Percentiles rank a stretch among this genome's conserved stretches.
phyloP scores from a whole-genome alignment of 2,797 vertebrate genomes.

The Gephyroberyx darwinii region DNA sequence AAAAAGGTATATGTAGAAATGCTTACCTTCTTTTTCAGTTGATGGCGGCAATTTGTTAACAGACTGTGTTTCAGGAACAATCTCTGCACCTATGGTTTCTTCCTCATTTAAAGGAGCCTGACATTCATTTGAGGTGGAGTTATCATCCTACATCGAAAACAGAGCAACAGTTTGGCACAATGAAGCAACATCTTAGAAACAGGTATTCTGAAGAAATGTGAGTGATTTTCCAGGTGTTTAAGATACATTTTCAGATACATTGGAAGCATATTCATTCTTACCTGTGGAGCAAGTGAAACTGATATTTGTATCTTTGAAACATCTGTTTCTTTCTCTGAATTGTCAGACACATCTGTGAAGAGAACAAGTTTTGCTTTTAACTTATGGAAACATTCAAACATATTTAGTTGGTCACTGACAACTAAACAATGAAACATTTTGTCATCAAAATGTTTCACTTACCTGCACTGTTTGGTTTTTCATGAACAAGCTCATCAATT shows the following conservation, averaged over 20 bases:
- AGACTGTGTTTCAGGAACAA: slow-evolving; percentile 21
- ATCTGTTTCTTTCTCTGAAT: slow-evolving; percentile 21
- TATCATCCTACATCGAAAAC: slow-evolving; percentile 40
- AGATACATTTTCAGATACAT: too few species aligned
- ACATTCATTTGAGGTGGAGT: slow-evolving; percentile 1
- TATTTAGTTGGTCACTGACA: not conserved
- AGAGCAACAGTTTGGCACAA: not conserved
- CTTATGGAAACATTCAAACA: not conserved
- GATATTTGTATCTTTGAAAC: not conserved
- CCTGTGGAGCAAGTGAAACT: slow-evolving; percentile 46
- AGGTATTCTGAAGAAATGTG: not conserved
- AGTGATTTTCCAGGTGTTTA: not conserved
- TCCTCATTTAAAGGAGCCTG: slow-evolving; percentile 33
- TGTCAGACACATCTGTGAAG: slow-evolving; percentile 41
- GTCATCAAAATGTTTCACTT: not conserved
- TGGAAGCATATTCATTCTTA: too few species aligned
- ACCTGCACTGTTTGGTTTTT: slow-evolving; percentile 52
- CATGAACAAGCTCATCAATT: slow-evolving; percentile 10
- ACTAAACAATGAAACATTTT: not conserved
- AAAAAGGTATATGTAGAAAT: not conserved
- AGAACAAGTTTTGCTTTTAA: not conserved
- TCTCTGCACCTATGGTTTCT: slow-evolving; percentile 20
- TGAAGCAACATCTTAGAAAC: not conserved
- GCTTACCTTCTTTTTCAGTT: slow-evolving; percentile 44
- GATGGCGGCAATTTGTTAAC: slow-evolving; percentile 10